Evolutionary conservation across 1,140 invertebrate genomes (phyloP), one percentile per base, ranked within the genome.

Genomic region (Sycophaga agraensis): DNA sequence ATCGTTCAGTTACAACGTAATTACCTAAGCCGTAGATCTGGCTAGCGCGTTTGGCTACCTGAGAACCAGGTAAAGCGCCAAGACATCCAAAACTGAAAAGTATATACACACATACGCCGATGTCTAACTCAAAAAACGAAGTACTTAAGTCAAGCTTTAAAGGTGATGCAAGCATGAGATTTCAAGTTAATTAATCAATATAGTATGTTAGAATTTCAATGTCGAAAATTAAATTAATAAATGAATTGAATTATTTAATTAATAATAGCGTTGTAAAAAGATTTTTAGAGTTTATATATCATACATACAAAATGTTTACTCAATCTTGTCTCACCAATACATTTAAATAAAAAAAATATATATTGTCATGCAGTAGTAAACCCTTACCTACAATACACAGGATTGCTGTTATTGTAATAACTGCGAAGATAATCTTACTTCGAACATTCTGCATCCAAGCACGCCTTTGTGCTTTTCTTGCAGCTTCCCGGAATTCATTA

Each of bases 391-490:
- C 65, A 50, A 81, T 79, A 55, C 70, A 77, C 42, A 79, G 43
- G 22, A 81, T 67, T 21, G 74, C 43, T 1, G 72, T 71, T 21
- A 75, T 40, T 6, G 73, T 73, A 16, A 79, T 56, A 16, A 66
- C 66, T 28, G 72, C 65, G 17, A 83, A 66, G 46, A 76, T 66
- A 2, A 78, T 66, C 63, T 78, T 73, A 14, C 75, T 75, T 63
- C 75, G 75, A 24, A 83, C 71, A 64, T 84, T 81, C 59, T 84
- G 80, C 71, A 84, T 76, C 83, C 83, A 85, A 31, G 82, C 82
- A 37, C 66, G 75, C 39, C 77, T 74, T 63, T 82, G 79, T 1
- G 84, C 73, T 63, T 74, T 77, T 49, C 68, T 82, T 4, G 84
- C 79, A 28, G 83, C 71, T 39, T 78, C 74, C 43, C 80, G 75